A percentile compares a stretch with the other conserved stretches of the same genome.
phyloP scores from a whole-genome alignment of 2,888 invertebrate genomes.

The Alviniconcha strummeri region DNA sequence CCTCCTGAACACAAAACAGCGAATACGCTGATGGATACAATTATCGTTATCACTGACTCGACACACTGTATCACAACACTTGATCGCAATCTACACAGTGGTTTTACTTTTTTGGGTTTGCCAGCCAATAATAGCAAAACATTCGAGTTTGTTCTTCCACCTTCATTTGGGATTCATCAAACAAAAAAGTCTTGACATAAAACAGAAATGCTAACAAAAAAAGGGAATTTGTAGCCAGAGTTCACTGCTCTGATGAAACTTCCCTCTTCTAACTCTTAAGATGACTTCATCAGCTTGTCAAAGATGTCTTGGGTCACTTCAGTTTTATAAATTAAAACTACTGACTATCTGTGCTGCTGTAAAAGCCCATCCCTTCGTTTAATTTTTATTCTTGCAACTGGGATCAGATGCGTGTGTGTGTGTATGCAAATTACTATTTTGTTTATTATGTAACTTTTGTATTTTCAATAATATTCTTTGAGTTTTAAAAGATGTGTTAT shows the following conservation, averaged over 20 bases:
- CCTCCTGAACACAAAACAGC: neutral
- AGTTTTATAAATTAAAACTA: too few species aligned
- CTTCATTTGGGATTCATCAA: neutral
- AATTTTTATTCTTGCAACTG: too few species aligned
- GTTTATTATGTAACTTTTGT: too few species aligned
- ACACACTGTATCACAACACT: neutral
- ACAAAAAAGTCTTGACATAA: neutral
- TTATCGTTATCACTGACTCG: neutral
- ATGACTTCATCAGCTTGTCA: too few species aligned
- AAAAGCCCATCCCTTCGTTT: too few species aligned
- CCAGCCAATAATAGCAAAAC: neutral
- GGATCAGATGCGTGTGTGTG: too few species aligned
- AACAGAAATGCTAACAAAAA: neutral
- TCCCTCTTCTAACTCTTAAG: neutral
- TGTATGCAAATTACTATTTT: too few species aligned
- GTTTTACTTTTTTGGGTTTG: neutral
- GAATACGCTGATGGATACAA: neutral
- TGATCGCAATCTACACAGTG: neutral
- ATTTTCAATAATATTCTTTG: too few species aligned
- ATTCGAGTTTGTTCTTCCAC: neutral
- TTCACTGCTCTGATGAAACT: neutral
- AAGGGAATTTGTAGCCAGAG: neutral
- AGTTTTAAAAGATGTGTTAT: too few species aligned
- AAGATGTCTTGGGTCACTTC: too few species aligned
- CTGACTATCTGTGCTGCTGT: too few species aligned